A percentile compares a stretch with the other conserved stretches of the same genome.
phyloP scores from a whole-genome alignment of 2,888 invertebrate species.

The Heliconius aoede region DNA sequence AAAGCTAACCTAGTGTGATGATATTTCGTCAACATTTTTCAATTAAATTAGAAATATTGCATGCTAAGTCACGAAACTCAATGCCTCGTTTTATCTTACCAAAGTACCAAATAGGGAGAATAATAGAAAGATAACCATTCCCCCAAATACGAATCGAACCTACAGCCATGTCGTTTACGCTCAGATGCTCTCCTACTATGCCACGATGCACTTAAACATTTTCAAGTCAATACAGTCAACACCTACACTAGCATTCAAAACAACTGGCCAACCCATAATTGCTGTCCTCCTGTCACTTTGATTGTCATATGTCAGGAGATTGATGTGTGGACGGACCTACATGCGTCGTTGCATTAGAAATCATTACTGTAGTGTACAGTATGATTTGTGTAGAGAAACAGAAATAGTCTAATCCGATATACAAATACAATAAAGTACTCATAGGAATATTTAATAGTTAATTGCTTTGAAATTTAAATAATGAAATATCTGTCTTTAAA shows the following conservation, averaged over 20 bases:
- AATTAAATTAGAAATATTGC: neutral
- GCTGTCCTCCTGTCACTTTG: slow-evolving; percentile 36
- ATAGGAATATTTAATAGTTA: no score
- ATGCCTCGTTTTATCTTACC: neutral
- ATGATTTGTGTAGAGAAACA: neutral
- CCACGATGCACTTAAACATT: neutral
- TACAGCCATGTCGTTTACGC: neutral
- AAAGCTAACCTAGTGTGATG: no score
- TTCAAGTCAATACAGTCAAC: slow-evolving; percentile 32
- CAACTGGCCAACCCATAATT: slow-evolving; percentile 40
- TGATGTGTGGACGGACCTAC: slow-evolving; percentile 24
- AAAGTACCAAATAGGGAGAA: neutral
- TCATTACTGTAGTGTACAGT: neutral
- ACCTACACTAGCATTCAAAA: slow-evolving; percentile 36
- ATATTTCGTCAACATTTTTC: no score
- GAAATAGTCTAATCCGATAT: no score
- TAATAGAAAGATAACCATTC: neutral
- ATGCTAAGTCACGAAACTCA: fast-evolving
- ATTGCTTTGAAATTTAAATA: no score
- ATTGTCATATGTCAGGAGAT: slow-evolving; percentile 43
- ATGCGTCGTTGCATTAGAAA: slow-evolving; percentile 9
- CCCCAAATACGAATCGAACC: neutral
- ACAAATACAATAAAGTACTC: no score
- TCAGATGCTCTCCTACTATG: neutral
- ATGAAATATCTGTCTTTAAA: no score